Evolutionary conservation across 2,888 invertebrate genomes (phyloP).

Genomic region (Cataglyphis altisquamis): DNA sequence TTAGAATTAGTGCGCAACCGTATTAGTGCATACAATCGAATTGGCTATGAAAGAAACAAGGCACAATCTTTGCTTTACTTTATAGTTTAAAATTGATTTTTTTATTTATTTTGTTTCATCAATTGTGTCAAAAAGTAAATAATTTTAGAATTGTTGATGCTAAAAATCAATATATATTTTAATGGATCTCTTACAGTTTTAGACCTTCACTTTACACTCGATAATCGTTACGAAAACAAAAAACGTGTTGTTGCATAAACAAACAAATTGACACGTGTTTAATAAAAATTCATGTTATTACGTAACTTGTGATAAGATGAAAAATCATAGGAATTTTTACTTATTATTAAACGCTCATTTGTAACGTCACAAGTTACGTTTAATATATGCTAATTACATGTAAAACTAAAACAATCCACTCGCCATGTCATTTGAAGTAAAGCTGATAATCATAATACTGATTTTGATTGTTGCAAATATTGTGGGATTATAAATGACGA

Average conservation of each 20-base stretch:
- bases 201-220: not conserved
- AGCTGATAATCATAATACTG: not conserved
- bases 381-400: constrained; percentile 17
- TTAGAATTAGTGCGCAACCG: not conserved
- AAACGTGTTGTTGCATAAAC: not conserved
- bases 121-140: not conserved
- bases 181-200: not conserved
- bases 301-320: not conserved
- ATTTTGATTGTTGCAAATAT: not conserved
- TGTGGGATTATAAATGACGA: not conserved
- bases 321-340: not conserved
- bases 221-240: not conserved
- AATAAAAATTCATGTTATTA: constrained; percentile 24
- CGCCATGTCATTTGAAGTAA: not conserved
- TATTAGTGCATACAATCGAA: not conserved
- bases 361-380: not conserved
- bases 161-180: not conserved
- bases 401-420: not conserved
- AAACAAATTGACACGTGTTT: not conserved
- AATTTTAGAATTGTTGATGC: not conserved
- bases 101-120: not conserved
- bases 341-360: not conserved
- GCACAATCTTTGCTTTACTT: not conserved
- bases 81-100: not conserved
- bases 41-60: not conserved